phyloP scores from a whole-genome alignment of 2,888 invertebrate species.

The Hirtodrosophila alboralis region DNA sequence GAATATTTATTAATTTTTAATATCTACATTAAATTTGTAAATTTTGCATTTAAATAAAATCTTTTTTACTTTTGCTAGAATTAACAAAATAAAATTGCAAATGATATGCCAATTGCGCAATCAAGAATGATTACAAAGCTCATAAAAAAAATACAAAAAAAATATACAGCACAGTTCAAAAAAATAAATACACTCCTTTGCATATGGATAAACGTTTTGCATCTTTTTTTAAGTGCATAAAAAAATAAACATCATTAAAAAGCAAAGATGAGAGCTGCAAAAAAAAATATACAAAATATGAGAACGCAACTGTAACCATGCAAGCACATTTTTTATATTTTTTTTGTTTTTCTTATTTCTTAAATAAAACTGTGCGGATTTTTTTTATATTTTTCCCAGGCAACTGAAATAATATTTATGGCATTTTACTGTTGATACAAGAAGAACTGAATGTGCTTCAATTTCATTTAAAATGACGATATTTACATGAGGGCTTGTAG shows the following conservation, averaged over 20 bases:
- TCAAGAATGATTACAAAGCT: slow-evolving; percentile 22
- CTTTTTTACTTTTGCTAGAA: too few relatives aligned
- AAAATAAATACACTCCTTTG: too few relatives aligned
- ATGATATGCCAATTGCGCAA: slow-evolving; percentile 8
- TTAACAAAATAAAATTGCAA: too few relatives aligned
- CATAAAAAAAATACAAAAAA: slow-evolving; percentile 6
- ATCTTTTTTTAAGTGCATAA: neutral
- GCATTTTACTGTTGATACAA: slow-evolving; percentile 33
- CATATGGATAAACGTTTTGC: neutral
- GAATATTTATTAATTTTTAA: too few relatives aligned
- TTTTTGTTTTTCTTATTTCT: slow-evolving; percentile 4
- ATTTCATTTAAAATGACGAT: slow-evolving; percentile 43
- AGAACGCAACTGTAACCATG: slow-evolving; percentile 26
- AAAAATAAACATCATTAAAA: slow-evolving; percentile 43
- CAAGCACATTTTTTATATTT: neutral
- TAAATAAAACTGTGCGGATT: slow-evolving; percentile 20
- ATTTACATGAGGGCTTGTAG: slow-evolving; percentile 42
- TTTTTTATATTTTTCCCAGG: slow-evolving; percentile 20
- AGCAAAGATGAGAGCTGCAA: slow-evolving; percentile 14
- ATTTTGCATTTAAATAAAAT: too few relatives aligned
- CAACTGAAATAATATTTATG: slow-evolving; percentile 60
- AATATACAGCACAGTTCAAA: too few relatives aligned
- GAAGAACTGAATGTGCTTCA: slow-evolving; percentile 29
- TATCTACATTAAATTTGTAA: too few relatives aligned
- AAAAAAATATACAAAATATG: slow-evolving; percentile 16